Conservation (phyloP, 53 echinoderm and acorn worm species). For the Echinarachnius parma region DNA sequence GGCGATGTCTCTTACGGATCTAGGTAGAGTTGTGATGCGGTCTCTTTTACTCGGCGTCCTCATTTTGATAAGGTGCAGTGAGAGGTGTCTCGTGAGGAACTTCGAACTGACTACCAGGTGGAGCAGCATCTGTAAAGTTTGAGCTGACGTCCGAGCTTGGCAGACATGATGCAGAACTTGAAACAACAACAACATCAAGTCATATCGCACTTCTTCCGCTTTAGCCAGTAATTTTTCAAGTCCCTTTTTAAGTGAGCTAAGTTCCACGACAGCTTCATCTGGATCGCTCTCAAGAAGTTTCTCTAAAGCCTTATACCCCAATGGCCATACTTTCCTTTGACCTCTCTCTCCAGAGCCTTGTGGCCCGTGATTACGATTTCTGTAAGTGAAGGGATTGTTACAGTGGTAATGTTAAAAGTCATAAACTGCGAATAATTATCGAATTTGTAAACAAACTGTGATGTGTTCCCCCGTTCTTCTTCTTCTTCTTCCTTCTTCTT, state of each 20-base stretch:
- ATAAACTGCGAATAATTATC: too few relatives aligned
- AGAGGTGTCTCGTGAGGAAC: constrained; percentile 61
- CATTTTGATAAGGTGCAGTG: constrained; percentile 60
- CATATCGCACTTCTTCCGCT: constrained; percentile 55
- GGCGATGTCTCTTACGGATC: constrained; percentile 50
- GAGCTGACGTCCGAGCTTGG: constrained; percentile 40
- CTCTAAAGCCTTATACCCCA: constrained; percentile 68
- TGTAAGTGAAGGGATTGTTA: neutral
- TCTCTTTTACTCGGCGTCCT: constrained; percentile 20
- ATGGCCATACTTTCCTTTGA: constrained; percentile 4
- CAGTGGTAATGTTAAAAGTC: too few relatives aligned
- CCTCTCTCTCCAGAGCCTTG: neutral
- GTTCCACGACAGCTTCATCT: constrained; percentile 47
- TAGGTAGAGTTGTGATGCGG: constrained; percentile 31
- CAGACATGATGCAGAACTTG: constrained; percentile 58
- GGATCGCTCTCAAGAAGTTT: constrained; percentile 51
- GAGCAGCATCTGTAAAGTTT: constrained; percentile 57
- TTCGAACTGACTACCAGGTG: constrained; percentile 37
- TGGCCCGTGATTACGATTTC: neutral
- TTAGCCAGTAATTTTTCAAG: constrained; percentile 63
- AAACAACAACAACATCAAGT: constrained; percentile 63
- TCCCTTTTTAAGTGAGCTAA: constrained; percentile 59
- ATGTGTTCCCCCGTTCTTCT: too few relatives aligned
- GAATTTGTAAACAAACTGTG: too few relatives aligned
- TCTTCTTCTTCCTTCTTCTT: constrained; percentile 2